Base-by-base conservation (phyloP, 92 coral and sea anemone genomes). In the Palythoa caribaeorum region DNA sequence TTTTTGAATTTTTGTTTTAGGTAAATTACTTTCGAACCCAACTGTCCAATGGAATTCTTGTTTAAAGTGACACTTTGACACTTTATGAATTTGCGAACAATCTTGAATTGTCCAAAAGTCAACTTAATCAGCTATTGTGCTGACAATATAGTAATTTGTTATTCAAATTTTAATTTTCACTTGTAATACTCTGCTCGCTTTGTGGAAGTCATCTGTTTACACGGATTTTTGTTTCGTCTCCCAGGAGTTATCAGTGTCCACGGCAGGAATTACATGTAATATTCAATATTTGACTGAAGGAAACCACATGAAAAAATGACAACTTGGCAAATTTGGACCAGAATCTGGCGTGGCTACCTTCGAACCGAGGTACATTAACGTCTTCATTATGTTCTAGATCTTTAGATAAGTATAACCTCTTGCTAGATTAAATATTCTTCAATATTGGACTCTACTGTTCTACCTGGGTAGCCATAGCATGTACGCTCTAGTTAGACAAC, bases 1-100 rank as follows among this genome's bases (percentile, higher is more conserved):
- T 8, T 44, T 44, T 44, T 44, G 5, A 44, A 44, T 55, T 55
- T 11, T 55, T 55, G 15, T 8, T 15, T 11, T 15, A 11, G 15
- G 15, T 11, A 63, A 63, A 63, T 63, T n/a, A 17, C 70, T 63
- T 63, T 63, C 70, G 20, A n/a, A 21, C 70, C 36, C 8, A n/a
- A 10, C 70, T 79, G 73, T 79, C 84, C 73, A 60, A 39, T 39
- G 19, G 70, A 65, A 50, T 79, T 60, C 38, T 40, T 9, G 48
- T 60, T 38, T 79, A 35, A 79, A 57, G 52, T 79, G 72, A 59
- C 72, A 4, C 75, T 10, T 17, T 71, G 50, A 17, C 39, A 76
- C 54, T 17, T 16, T 20, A 13, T 11, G 79, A 76, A 76, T 3
- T 48, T 13, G 39, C 79, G 47, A 48, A 75, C 9, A 17, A 63